A percentile compares a stretch with the other conserved stretches of the same genome.
Evolutionary conservation across 2,113 vertebrate species (phyloP).

Genomic region (Delphinus delphis): DNA sequence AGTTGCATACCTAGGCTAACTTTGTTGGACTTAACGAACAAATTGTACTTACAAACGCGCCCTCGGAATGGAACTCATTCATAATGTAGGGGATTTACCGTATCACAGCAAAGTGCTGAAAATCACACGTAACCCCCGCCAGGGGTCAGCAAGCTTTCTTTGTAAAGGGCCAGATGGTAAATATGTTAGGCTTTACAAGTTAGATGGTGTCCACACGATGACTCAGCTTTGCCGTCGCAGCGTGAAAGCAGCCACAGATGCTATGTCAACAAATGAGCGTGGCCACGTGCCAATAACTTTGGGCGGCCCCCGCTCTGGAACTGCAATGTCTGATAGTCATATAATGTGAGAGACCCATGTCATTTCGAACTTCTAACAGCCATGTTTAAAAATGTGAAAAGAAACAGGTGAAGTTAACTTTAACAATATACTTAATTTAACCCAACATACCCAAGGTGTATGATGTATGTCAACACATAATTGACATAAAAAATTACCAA

Average conservation of each 20-base stretch:
- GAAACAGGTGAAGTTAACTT: not conserved
- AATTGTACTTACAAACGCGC: no score
- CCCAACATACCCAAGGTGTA: not conserved
- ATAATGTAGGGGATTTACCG: not conserved
- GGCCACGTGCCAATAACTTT: not conserved
- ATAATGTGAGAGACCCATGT: not conserved
- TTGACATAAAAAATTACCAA: not conserved
- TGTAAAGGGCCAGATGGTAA: not conserved
- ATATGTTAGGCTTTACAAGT: not conserved
- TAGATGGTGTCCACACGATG: not conserved
- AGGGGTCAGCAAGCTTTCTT: not conserved
- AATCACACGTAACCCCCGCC: not conserved
- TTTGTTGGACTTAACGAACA: not conserved
- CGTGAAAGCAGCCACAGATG: not conserved
- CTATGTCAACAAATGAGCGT: not conserved
- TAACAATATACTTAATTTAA: not conserved
- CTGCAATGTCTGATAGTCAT: not conserved
- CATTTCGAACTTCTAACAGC: not conserved
- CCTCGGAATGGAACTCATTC: not conserved
- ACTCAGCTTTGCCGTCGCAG: not conserved
- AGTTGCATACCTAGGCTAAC: not conserved
- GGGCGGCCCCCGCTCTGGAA: not conserved
- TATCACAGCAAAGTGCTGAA: not conserved
- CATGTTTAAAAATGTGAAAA: not conserved
- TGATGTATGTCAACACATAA: not conserved